phyloP scores from a whole-genome alignment of 2,113 vertebrate species.

The Laterallus jamaicensis region DNA sequence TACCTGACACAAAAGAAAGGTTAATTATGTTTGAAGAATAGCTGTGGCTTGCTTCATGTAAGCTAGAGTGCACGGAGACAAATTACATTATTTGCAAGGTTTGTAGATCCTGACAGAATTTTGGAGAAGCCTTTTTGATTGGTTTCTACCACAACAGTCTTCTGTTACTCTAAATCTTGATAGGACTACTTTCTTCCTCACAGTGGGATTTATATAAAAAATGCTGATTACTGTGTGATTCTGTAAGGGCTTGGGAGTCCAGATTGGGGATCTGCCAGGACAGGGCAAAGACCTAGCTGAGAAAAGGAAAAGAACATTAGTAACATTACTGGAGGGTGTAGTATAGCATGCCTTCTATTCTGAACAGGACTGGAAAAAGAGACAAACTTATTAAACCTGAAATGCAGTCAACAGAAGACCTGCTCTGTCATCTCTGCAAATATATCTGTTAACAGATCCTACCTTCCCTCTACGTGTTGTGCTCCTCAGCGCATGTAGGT shows the following conservation, averaged over 20 bases:
- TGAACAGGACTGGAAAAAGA: background rate
- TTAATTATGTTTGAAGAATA: constrained; percentile 4
- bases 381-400: background rate
- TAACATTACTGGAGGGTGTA: background rate
- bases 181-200: background rate
- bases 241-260: background rate
- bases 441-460: background rate
- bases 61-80: background rate
- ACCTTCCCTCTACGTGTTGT: background rate
- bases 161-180: background rate
- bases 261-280: background rate
- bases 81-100: background rate
- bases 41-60: background rate
- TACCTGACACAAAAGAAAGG: background rate
- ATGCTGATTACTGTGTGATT: background rate
- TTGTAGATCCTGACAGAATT: background rate
- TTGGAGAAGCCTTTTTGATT: background rate
- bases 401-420: background rate
- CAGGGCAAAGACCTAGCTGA: background rate
- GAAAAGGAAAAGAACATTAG: background rate
- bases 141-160: background rate
- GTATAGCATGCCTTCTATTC: constrained; percentile 10
- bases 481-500: background rate
- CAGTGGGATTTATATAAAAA: background rate
- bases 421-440: background rate